phyloP scores from a whole-genome alignment of 2,797 vertebrate genomes.

The Tokudaia muenninki region DNA sequence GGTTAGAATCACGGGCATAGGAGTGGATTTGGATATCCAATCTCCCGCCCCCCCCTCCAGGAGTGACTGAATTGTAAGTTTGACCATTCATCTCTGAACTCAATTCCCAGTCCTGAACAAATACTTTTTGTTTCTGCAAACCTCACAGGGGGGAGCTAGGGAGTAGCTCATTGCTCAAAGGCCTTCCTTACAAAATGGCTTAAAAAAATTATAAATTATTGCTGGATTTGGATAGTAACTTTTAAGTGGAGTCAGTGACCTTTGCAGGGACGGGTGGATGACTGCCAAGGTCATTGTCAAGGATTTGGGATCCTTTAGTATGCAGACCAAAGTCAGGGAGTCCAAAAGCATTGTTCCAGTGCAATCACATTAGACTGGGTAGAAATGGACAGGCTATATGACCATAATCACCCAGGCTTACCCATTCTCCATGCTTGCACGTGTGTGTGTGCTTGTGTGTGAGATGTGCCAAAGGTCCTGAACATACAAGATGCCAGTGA shows the following conservation, averaged over 20 bases:
- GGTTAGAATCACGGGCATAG: not conserved
- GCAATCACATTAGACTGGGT: slow-evolving; percentile 97
- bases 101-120: slow-evolving; percentile 27
- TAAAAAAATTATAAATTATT: not conserved
- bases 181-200: slow-evolving; percentile 80
- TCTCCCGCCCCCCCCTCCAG: not conserved
- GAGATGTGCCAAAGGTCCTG: slow-evolving; percentile 52
- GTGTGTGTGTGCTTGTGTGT: slow-evolving; percentile 47
- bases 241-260: slow-evolving; percentile 87
- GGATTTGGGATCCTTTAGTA: slow-evolving; percentile 96
- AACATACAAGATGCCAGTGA: not conserved
- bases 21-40: not conserved
- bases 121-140: slow-evolving; percentile 74
- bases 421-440: slow-evolving; percentile 75
- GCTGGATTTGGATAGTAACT: slow-evolving; percentile 82
- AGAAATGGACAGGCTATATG: slow-evolving; percentile 93
- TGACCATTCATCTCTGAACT: slow-evolving; percentile 15
- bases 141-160: slow-evolving; percentile 90
- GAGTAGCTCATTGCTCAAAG: slow-evolving; percentile 83
- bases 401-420: slow-evolving; percentile 94
- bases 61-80: slow-evolving; percentile 67
- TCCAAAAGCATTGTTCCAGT: slow-evolving; percentile 98
- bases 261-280: slow-evolving; percentile 84
- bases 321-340: slow-evolving; percentile 95
- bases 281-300: slow-evolving; percentile 94